These are phyloP conservation scores for Chaenodraco wilsoni DNA, from an alignment of 2,797 vertebrate genomes.

Conservation along the genomic window DNA sequence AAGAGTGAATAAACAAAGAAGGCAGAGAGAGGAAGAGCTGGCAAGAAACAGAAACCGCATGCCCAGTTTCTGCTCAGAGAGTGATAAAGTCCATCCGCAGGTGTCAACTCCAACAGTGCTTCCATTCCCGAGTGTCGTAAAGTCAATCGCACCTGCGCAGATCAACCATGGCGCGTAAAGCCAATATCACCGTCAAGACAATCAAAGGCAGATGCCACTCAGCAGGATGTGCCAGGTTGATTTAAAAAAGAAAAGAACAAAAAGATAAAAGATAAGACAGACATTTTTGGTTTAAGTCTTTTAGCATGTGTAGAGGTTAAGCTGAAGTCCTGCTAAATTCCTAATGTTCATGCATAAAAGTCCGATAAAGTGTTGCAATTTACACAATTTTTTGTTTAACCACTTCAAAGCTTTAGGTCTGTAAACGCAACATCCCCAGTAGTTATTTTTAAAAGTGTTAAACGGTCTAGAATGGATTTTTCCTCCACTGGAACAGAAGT, in stretches of 20 bases:
- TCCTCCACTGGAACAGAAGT: slow-evolving; percentile 47
- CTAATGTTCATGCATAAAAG: slow-evolving; percentile 32
- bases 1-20: slow-evolving; percentile 46
- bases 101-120: slow-evolving; percentile 60
- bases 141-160: slow-evolving; percentile 64
- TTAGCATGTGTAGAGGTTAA: not conserved
- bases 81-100: slow-evolving; percentile 61
- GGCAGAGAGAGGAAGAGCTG: slow-evolving; percentile 31
- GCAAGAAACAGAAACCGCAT: slow-evolving; percentile 75
- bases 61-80: slow-evolving; percentile 51
- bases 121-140: slow-evolving; percentile 50
- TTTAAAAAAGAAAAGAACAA: not conserved
- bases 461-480: slow-evolving; percentile 38
- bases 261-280: not conserved
- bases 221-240: slow-evolving; percentile 25
- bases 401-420: slow-evolving; percentile 46
- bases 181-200: slow-evolving; percentile 7
- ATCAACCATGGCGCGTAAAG: slow-evolving; percentile 24
- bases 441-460: slow-evolving; percentile 45
- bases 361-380: slow-evolving; percentile 27
- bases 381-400: slow-evolving; percentile 17
- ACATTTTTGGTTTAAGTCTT: slow-evolving; percentile 3
- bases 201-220: slow-evolving; percentile 52
- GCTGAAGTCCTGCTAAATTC: slow-evolving; percentile 4
- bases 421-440: slow-evolving; percentile 26